These are phyloP conservation scores for Aphelinus atriplicis DNA, from an alignment of 1,140 invertebrate genomes.

Conservation along the genomic window DNA sequence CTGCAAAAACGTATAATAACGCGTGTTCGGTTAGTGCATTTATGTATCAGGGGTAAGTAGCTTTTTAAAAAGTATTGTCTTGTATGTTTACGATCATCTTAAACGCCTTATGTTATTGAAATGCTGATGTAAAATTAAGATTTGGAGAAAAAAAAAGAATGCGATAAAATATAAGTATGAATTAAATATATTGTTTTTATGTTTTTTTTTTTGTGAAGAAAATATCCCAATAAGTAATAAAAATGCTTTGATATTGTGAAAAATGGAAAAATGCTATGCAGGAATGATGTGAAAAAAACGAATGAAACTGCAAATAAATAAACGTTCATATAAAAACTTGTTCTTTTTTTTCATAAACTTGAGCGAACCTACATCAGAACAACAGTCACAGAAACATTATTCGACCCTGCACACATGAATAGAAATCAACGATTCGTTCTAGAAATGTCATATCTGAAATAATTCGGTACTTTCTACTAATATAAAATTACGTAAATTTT, in stretches of 20 bases:
- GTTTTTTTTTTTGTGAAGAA: slow-evolving; percentile 44
- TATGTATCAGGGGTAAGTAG: slow-evolving; percentile 41
- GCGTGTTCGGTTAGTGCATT: slow-evolving; percentile 44
- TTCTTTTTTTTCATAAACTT: slow-evolving; percentile 16
- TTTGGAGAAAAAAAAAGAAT: slow-evolving; percentile 17
- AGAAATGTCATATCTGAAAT: no score
- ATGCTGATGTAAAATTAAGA: slow-evolving; percentile 43
- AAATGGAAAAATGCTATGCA: slow-evolving; percentile 35
- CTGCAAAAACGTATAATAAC: slow-evolving; percentile 55
- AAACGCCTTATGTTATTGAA: slow-evolving; percentile 52
- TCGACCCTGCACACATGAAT: no score
- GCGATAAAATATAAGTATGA: slow-evolving; percentile 48
- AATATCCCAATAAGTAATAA: slow-evolving; percentile 29
- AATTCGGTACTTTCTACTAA: no score
- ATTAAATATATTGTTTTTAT: slow-evolving; percentile 51
- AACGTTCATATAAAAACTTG: slow-evolving; percentile 48
- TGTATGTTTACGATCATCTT: slow-evolving; percentile 53
- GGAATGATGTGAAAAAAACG: slow-evolving; percentile 31
- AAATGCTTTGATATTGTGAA: slow-evolving; percentile 47
- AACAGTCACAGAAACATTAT: no score
- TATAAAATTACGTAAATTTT: no score
- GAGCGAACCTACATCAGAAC: no score
- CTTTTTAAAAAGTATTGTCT: slow-evolving; percentile 40
- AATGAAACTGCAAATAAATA: slow-evolving; percentile 46
- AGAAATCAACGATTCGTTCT: no score